phyloP scores from a whole-genome alignment of 2,797 vertebrate genomes.

The Pseudocheirus occidentalis region DNA sequence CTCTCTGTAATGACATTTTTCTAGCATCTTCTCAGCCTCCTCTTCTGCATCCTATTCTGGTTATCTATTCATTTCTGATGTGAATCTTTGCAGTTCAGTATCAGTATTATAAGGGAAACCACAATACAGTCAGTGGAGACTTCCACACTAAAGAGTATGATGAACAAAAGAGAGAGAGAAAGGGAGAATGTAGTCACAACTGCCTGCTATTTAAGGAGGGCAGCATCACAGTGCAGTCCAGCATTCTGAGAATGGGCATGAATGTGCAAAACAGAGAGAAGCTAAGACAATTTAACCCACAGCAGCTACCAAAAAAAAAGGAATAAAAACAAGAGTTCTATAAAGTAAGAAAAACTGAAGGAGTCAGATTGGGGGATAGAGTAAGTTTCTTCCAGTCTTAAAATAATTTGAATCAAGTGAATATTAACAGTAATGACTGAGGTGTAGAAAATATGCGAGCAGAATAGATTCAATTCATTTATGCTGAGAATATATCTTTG shows the following conservation, averaged over 20 bases:
- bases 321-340: background rate
- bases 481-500: constrained; percentile 2
- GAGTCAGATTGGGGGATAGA: background rate
- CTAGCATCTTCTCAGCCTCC: background rate
- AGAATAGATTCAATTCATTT: background rate
- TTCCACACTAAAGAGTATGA: background rate
- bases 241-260: constrained; percentile 18
- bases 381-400: background rate
- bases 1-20: background rate
- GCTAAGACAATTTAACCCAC: background rate
- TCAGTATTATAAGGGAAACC: background rate
- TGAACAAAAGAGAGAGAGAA: background rate
- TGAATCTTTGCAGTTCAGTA: background rate
- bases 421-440: constrained; percentile 26
- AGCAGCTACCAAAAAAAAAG: background rate
- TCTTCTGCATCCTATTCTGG: background rate
- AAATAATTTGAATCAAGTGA: background rate
- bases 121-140: background rate
- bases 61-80: background rate
- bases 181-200: background rate
- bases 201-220: constrained; percentile 9
- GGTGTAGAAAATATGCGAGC: constrained; percentile 21
- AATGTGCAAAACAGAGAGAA: constrained; percentile 8
- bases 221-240: background rate
- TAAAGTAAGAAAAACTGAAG: background rate